Base-by-base conservation (phyloP, 53 echinoderm and acorn worm genomes). In the Patiria pectinifera region DNA sequence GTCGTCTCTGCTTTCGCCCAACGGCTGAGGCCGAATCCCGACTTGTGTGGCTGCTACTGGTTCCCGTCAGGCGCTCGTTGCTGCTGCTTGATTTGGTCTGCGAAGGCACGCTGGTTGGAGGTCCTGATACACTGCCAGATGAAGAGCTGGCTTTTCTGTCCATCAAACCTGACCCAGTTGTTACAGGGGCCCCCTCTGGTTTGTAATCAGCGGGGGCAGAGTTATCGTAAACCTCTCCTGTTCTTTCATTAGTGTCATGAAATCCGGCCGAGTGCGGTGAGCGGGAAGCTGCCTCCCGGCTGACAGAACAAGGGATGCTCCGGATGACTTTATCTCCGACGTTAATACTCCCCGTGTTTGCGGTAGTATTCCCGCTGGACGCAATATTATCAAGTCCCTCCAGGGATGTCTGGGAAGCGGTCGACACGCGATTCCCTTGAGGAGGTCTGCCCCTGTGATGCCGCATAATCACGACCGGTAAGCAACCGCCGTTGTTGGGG, bases 21-120 rank as follows among this genome's bases (percentile, higher is more conserved):
- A 83, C 86, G 60, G 92, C 92, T 23, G 95, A 93, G 10, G 89
- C 93, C 45, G 95, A 95, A 59, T 92, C 94, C 63, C 94, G 92
- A 80, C 94, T 95, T 25, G 94, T 94, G 75, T 92, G 95, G 79
- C 95, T 95, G 69, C 94, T 95, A 66, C 91, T 92, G 35, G 94
- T 95, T 22, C 86, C 88, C 0, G 95, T 95, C 48, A 95, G 87
- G 61, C 94, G 84, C 70, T 95, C 95, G 14, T 90, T 90, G 81
- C 95, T 95, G 85, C 95, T 95, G 48, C 95, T 90, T 11, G 90
- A 90, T 80, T 90, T 90, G 90, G 44, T 90, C 80, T 90, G 80
- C 6, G 90, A 90, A 90, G 90, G 90, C 90, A 90, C 90, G 63
- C 81, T 90, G 90, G 90, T 90, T 47, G 89, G 44, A 21, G 90